Conservation (phyloP, 2,797 vertebrate species). For the Nannoperca obscura region DNA sequence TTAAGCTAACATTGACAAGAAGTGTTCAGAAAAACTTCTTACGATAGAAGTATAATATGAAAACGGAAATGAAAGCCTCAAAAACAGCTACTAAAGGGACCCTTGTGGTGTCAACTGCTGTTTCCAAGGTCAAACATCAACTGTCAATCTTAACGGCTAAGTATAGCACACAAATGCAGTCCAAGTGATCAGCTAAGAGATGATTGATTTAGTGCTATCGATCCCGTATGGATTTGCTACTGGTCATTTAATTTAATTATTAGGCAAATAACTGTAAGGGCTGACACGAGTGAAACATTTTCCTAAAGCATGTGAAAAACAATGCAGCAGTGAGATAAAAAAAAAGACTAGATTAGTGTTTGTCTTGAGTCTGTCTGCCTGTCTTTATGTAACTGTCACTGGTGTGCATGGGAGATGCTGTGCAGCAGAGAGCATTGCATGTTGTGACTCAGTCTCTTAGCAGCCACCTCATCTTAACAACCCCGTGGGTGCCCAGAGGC, state of each 20-base stretch:
- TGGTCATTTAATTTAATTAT: neutral
- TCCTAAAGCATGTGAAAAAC: slow-evolving; percentile 1
- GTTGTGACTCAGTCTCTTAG: slow-evolving; percentile 81
- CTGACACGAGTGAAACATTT: slow-evolving; percentile 8
- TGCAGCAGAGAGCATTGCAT: slow-evolving; percentile 59
- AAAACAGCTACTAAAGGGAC: neutral
- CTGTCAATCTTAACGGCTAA: neutral
- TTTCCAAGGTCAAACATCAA: neutral
- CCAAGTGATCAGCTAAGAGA: neutral
- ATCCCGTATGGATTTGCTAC: too few relatives aligned
- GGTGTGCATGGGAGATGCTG: slow-evolving; percentile 50
- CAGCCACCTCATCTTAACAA: slow-evolving; percentile 76
- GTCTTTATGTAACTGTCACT: slow-evolving; percentile 60
- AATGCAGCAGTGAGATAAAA: slow-evolving; percentile 4
- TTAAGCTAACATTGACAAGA: neutral
- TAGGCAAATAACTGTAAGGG: neutral
- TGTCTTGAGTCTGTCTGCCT: slow-evolving; percentile 41
- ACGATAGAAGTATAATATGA: too few relatives aligned
- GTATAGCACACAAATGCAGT: neutral
- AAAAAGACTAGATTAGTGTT: slow-evolving; percentile 8
- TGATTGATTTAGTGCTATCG: slow-evolving; percentile 1
- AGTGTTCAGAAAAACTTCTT: neutral
- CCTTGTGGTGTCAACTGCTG: neutral
- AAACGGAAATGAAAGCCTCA: neutral
- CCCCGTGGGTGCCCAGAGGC: slow-evolving; percentile 64